Conservation (phyloP, 1,140 invertebrate species). For the Calephelis nemesis region DNA sequence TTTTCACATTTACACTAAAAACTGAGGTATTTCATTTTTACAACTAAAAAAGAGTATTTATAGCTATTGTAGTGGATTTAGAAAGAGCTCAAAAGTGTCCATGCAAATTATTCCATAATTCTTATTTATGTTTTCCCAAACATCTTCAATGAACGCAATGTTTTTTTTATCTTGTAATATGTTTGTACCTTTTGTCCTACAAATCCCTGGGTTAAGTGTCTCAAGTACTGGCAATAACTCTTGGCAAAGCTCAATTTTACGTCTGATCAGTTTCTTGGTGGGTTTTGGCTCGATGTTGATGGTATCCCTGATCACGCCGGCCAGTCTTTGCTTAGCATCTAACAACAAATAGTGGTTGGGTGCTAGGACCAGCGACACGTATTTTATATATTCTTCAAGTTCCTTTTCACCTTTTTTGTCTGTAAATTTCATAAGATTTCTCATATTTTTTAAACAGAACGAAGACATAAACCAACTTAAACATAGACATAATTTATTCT, state of each 20-base stretch:
- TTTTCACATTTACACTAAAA: too few species aligned
- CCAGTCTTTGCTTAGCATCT: constrained; percentile 84
- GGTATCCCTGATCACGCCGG: constrained; percentile 80
- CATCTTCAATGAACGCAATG: too few species aligned
- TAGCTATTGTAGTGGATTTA: too few species aligned
- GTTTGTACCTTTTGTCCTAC: constrained; percentile 82
- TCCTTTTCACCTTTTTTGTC: constrained; percentile 76
- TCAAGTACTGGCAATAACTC: constrained; percentile 84
- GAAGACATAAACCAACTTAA: too few species aligned
- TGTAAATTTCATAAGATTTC: constrained; percentile 26
- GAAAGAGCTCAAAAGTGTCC: too few species aligned
- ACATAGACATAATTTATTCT: too few species aligned
- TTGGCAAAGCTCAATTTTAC: constrained; percentile 83
- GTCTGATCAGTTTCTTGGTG: constrained; percentile 79
- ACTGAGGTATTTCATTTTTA: too few species aligned
- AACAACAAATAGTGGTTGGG: constrained; percentile 83
- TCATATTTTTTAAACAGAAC: too few species aligned
- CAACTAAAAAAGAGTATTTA: too few species aligned
- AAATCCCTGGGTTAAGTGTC: constrained; percentile 86
- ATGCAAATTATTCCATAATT: too few species aligned
- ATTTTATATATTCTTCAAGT: constrained; percentile 81
- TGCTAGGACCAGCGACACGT: constrained; percentile 80
- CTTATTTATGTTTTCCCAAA: too few species aligned
- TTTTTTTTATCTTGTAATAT: constrained; percentile 18
- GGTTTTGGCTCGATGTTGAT: constrained; percentile 76